These are phyloP conservation scores for Peucedramus taeniatus DNA, from an alignment of 2,113 vertebrate species.

Conservation along the genomic window DNA sequence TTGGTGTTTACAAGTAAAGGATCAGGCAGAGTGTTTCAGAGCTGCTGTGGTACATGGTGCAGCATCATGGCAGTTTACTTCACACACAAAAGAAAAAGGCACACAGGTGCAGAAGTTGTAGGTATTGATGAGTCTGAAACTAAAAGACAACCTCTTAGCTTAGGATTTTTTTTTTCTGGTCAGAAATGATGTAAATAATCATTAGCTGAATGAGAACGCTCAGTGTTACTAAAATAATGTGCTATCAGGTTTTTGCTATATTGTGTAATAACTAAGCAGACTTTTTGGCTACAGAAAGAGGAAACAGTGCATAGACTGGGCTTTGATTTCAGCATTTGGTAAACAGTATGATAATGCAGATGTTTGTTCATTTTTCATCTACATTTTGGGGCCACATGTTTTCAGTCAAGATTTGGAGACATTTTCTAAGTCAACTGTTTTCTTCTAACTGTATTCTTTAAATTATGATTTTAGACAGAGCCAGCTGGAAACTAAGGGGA, in stretches of 20 bases:
- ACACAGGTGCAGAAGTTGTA: neutral
- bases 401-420: neutral
- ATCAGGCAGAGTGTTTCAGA: neutral
- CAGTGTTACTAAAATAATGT: neutral
- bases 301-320: neutral
- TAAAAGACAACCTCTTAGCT: neutral
- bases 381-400: slow-evolving; percentile 22
- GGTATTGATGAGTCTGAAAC: neutral
- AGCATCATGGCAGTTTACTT: neutral
- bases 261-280: neutral
- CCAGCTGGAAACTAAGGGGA: neutral
- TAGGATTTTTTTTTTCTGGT: neutral
- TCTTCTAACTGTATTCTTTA: neutral
- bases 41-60: neutral
- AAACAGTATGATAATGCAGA: slow-evolving; percentile 6
- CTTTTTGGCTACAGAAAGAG: neutral
- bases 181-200: neutral
- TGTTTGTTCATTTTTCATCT: slow-evolving; percentile 8
- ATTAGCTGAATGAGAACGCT: neutral
- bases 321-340: slow-evolving; percentile 24
- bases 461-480: neutral
- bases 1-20: neutral
- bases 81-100: neutral
- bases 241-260: neutral
- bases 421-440: neutral